Evolutionary conservation across 2,113 vertebrate species (phyloP), one percentile per base, ranked within the genome.

Genomic region (Syngnathus typhle): DNA sequence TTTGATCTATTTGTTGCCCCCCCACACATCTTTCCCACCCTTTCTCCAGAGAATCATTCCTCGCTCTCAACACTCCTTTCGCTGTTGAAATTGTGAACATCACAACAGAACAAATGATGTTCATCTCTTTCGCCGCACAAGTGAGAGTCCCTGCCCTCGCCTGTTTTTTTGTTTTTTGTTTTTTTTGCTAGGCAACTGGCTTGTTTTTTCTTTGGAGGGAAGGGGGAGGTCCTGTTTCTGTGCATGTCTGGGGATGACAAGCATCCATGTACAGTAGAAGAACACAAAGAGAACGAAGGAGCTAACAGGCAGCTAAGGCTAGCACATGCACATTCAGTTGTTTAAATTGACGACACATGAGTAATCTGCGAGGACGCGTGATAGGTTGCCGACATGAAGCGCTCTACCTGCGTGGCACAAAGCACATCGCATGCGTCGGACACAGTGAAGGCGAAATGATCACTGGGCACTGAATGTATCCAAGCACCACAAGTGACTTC

Each of bases 401-500:
- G 70, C 46, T 70, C 73, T 65, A 70, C 71, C 77, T 75, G 70
- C 65, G 64, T 74, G 69, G 79, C 72, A 75, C 75, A 80, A 72
- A 83, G 71, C 69, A 67, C 83, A 75, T 73, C 59, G 46, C 78
- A 71, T 52, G n/a, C 78, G 52, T 80, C 71, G 60, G 54, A 63
- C 68, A 58, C 69, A 76, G 63, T 72, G 27, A 54, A 73, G 69
- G 67, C 58, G 27, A 56, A 79, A 64, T 19, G 36, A 77, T 74
- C 64, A 65, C 79, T 84, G 82, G 78, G 75, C 81, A 84, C 75
- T 72, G 80, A 89, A 91, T 88, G 87, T 88, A 88, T 87, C 77
- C 77, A 84, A 87, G 83, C 87, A 88, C 89, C 87, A 79, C 80
- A 86, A 89, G 87, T 87, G 88, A 84, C 89, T 90, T 88, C 77